Evolutionary conservation across 1,140 invertebrate species (phyloP), one percentile per base, ranked within the genome.

Genomic region (Ceratina australensis): DNA sequence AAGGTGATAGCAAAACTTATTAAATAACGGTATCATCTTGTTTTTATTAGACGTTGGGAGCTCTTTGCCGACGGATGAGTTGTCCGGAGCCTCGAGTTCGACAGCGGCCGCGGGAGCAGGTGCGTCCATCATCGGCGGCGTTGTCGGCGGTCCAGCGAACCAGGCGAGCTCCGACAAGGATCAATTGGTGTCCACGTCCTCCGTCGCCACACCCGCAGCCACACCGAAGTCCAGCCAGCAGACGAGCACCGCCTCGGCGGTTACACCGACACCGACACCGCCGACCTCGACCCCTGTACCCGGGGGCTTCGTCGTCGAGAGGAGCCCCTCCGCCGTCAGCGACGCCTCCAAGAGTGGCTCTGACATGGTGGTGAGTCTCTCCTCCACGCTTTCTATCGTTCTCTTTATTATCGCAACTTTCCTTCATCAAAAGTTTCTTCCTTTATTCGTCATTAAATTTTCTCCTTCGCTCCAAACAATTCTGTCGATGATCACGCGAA

Each of bases 341-440:
- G 95, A 96, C 91, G 94, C 94, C 75, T 96, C 95, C 22, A 94
- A 96, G 86, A 93, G 94, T 83, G 94, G 93, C 85, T 95, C 95
- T 81, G 95, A 97, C 91, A 94, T 95, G 92, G 96, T 97, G 88
- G 95, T 94, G 78, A 91, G 20, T 18, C 52, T 3, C n/a, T n/a
- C n/a, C n/a, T n/a, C n/a, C 15, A 47, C 12, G 47, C 18, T 64
- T 3, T n/a, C n/a, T 18, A 18, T 20, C 28, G 91, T 33, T 3
- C 56, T 0, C 7, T 5, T 24, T 20, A 24, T 50, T 24, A 42
- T 7, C 33, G 5, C 2, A 42, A 33, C 28, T 20, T 42, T 47
- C 15, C 42, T 60, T 54, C 26, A 13, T 60, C 33, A 42, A 42
- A 42, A 42, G 3, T 54, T n/a, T 66, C 59, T 77, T 49, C 20